Evolutionary conservation across 2,888 invertebrate species (phyloP), one percentile per base, ranked within the genome.

Genomic region (Sphaerophoria taeniata): DNA sequence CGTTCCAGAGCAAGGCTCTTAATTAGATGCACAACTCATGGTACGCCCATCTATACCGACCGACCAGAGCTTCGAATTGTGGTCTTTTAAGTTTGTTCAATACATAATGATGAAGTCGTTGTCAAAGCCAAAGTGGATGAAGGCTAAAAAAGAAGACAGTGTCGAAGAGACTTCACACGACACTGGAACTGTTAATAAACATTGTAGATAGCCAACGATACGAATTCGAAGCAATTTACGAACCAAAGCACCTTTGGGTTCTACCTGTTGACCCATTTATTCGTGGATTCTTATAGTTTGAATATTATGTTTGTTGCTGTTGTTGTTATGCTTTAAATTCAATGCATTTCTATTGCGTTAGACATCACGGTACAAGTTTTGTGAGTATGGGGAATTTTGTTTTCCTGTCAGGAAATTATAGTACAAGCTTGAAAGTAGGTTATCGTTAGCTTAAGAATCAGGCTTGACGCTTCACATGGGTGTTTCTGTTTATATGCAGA

Each of bases 221-320:
- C 2, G 24, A 24, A 24, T 24, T 24, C 24, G 2, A 24, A 24
- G 24, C 24, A 2, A 24, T 24, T 24, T 43, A 43, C 9, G 39
- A 39, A 43, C 12, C 56, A 36, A 74, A 72, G 72, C 73, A 69
- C 55, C 63, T 79, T 55, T 85, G 70, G 76, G 36, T 81, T 77
- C 70, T 73, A 81, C 76, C 73, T 73, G 81, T 70, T 85, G 85
- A 81, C 85, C 85, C 65, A 81, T 81, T 85, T 85, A 70, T 75
- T 75, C 14, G 9, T 43, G 67, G 31, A 24, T 34, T 45, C 45
- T 63, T 61, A 43, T 43, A 43, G 43, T 43, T 43, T 43, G 43
- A 56, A n/a, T 33, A 49, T 51, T 33, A 36, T 69, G 61, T 61
- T 73, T 63, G 58, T 60, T 9, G 24, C 16, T 58, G 24, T 16